Conservation (phyloP, 2,888 invertebrate species). For the Mythimna albipuncta region DNA sequence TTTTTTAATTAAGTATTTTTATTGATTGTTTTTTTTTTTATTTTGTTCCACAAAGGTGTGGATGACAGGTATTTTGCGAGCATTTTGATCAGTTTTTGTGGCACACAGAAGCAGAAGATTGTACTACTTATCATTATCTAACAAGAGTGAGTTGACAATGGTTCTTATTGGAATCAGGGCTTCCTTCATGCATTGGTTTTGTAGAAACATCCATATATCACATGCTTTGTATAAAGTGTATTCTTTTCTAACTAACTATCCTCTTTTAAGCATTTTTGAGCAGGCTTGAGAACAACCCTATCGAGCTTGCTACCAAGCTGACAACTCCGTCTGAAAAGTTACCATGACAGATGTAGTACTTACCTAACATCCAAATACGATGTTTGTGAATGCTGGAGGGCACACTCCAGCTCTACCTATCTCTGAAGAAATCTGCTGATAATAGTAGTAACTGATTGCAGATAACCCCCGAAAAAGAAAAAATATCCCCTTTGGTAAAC, state of each 20-base stretch:
- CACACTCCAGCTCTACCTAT: not conserved
- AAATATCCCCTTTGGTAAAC: not conserved
- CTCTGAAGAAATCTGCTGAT: too few species aligned
- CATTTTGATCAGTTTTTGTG: conserved; percentile 73
- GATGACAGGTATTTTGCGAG: conserved; percentile 75
- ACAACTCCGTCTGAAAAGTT: too few species aligned
- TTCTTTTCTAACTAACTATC: not conserved
- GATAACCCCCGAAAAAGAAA: too few species aligned
- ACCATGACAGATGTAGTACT: too few species aligned
- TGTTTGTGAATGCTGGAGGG: too few species aligned
- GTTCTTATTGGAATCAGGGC: conserved; percentile 58
- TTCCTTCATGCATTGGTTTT: conserved; percentile 41
- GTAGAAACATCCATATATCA: conserved; percentile 45
- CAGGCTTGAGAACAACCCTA: too few species aligned
- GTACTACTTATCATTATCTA: conserved; percentile 62
- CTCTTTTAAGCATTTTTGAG: too few species aligned
- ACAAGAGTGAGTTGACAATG: conserved; percentile 70
- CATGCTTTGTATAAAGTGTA: conserved; percentile 17
- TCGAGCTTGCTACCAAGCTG: too few species aligned
- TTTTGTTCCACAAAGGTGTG: conserved; percentile 77
- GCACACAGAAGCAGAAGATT: conserved; percentile 70
- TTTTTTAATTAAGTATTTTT: conserved; percentile 30
- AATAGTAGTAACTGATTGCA: too few species aligned
- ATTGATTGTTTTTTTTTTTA: conserved; percentile 60
- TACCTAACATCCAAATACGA: too few species aligned